phyloP scores from a whole-genome alignment of 2,113 vertebrate species.

The Acrocephalus arundinaceus region DNA sequence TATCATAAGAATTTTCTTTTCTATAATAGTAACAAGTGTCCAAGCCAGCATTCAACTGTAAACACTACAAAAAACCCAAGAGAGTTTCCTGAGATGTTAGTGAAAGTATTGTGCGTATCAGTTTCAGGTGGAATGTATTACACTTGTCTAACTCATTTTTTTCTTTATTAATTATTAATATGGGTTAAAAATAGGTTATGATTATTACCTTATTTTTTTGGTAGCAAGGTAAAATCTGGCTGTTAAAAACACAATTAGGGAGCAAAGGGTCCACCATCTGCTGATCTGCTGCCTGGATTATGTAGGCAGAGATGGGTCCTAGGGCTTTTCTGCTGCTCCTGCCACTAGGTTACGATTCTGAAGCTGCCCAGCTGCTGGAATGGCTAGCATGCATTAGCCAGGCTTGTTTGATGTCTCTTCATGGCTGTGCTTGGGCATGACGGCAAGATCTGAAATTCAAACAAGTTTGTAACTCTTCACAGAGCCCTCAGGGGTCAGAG shows the following conservation, averaged over 20 bases:
- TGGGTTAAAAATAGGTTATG: background rate
- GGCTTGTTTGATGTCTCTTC: background rate
- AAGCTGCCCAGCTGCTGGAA: background rate
- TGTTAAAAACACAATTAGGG: background rate
- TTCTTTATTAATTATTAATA: background rate
- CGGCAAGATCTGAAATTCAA: background rate
- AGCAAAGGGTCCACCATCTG: background rate
- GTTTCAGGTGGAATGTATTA: background rate
- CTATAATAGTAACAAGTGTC: background rate
- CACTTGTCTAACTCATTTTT: background rate
- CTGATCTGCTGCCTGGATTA: background rate
- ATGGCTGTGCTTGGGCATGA: background rate
- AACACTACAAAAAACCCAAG: background rate
- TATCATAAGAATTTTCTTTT: background rate
- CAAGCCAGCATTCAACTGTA: background rate
- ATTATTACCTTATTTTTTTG: background rate
- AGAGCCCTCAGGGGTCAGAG: background rate
- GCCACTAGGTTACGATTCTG: background rate
- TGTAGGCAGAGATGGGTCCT: background rate
- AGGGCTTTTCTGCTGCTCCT: background rate
- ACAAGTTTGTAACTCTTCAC: background rate
- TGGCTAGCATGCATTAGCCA: background rate
- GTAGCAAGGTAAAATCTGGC: background rate
- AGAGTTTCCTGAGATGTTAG: background rate
- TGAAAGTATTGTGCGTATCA: background rate